A percentile compares a stretch with the other conserved stretches of the same genome.
phyloP scores from a whole-genome alignment of 53 echinoderm and acorn worm genomes.

The Glandiceps talaboti region DNA sequence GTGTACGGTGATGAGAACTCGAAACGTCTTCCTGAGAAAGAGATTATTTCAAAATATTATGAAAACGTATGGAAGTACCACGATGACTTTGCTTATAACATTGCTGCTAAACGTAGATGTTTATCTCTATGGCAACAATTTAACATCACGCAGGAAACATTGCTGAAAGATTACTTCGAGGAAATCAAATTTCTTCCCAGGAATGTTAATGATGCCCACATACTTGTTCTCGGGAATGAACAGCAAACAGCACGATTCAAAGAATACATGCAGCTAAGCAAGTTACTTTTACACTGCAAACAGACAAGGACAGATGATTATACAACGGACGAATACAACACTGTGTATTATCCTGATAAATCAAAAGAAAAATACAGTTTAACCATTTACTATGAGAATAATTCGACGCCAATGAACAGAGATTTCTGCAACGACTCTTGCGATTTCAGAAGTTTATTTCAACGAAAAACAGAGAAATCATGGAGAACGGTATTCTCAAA shows the following conservation, averaged over 20 bases:
- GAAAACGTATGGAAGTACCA: neutral
- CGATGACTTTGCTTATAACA: neutral
- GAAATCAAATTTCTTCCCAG: neutral
- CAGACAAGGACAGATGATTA: neutral
- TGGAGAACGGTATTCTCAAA: no score
- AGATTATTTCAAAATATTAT: neutral
- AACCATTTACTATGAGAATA: no score
- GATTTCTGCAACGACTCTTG: no score
- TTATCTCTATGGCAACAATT: neutral
- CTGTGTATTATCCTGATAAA: neutral
- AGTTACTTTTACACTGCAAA: neutral
- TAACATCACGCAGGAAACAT: neutral
- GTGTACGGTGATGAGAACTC: neutral
- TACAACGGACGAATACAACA: neutral
- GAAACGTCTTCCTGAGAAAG: neutral
- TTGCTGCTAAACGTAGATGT: neutral
- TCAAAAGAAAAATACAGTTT: no score
- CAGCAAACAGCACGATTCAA: neutral
- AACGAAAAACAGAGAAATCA: no score
- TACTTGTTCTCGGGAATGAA: neutral
- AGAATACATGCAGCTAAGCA: neutral
- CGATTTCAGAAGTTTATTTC: no score
- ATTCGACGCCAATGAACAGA: no score
- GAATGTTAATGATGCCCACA: neutral
- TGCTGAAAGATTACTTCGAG: neutral